A percentile compares a stretch with the other conserved stretches of the same genome.
phyloP scores from a whole-genome alignment of 1,140 invertebrate species.

The Proales similis region DNA sequence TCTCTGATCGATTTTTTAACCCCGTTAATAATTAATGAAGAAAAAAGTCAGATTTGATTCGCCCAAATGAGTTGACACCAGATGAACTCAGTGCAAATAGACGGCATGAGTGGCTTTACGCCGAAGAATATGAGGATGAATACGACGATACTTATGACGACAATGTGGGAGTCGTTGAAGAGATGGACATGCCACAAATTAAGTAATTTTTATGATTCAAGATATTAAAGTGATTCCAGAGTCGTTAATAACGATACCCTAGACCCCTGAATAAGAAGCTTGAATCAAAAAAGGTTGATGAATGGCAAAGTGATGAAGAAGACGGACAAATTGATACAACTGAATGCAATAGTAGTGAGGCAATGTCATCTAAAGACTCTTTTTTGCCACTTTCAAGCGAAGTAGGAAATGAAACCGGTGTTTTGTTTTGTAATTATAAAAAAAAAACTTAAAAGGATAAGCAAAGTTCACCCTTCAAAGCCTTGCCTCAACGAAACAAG shows the following conservation, averaged over 20 bases:
- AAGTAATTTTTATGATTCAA: slow-evolving; percentile 9
- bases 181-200: slow-evolving; percentile 5
- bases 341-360: too few species aligned
- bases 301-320: slow-evolving; percentile 1
- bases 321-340: slow-evolving; percentile 16
- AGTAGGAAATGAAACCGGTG: neutral
- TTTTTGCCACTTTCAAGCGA: too few species aligned
- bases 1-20: neutral
- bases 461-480: neutral
- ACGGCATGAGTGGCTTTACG: slow-evolving; percentile 1
- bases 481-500: neutral
- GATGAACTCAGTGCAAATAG: too few species aligned
- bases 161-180: slow-evolving; percentile 5
- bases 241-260: neutral
- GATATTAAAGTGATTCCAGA: neutral
- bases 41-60: slow-evolving; percentile 14
- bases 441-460: neutral
- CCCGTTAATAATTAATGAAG: too few species aligned
- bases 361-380: too few species aligned
- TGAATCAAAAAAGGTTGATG: slow-evolving; percentile 13
- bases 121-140: slow-evolving; percentile 33
- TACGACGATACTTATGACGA: slow-evolving; percentile 36
- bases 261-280: slow-evolving; percentile 33
- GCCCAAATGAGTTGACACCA: slow-evolving; percentile 14
- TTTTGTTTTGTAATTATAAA: too few species aligned